Percentiles rank a stretch among this genome's conserved stretches.
These are phyloP conservation scores for Phrynosoma platyrhinos DNA, from an alignment of 2,113 vertebrate species.

Conservation along the genomic window DNA sequence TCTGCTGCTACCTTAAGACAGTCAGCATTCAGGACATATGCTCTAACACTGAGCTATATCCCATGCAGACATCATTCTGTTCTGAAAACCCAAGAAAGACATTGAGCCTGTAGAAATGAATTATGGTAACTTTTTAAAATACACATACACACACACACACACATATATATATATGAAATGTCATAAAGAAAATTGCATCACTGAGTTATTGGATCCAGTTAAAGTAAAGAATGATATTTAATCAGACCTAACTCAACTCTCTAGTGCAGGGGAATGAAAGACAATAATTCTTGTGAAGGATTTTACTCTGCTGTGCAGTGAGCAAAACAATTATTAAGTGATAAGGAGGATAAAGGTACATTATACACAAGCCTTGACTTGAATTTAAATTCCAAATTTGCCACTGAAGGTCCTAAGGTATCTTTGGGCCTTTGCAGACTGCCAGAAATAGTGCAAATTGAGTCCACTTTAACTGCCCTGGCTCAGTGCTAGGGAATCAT, in stretches of 20 bases:
- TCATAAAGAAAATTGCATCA: neutral
- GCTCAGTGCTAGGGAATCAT: too few relatives aligned
- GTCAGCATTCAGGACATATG: neutral
- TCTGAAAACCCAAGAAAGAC: neutral
- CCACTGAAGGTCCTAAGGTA: neutral
- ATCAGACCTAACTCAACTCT: conserved; percentile 17
- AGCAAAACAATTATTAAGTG: neutral
- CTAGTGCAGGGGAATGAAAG: conserved; percentile 1
- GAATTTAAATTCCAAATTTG: neutral
- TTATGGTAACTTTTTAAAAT: conserved; percentile 20
- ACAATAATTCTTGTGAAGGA: neutral
- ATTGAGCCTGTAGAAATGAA: neutral
- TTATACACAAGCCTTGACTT: neutral
- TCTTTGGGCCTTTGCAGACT: too few relatives aligned
- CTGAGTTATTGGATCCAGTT: conserved; percentile 18
- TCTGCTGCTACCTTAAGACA: neutral
- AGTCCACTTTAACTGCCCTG: too few relatives aligned
- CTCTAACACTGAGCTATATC: neutral
- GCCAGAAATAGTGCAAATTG: too few relatives aligned
- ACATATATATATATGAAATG: neutral
- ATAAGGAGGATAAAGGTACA: neutral
- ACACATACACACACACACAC: neutral
- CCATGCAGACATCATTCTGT: neutral
- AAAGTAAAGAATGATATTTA: conserved; percentile 5
- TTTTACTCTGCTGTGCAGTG: neutral